Conservation (phyloP, 2,797 vertebrate genomes). For the Gymnocypris eckloni region DNA sequence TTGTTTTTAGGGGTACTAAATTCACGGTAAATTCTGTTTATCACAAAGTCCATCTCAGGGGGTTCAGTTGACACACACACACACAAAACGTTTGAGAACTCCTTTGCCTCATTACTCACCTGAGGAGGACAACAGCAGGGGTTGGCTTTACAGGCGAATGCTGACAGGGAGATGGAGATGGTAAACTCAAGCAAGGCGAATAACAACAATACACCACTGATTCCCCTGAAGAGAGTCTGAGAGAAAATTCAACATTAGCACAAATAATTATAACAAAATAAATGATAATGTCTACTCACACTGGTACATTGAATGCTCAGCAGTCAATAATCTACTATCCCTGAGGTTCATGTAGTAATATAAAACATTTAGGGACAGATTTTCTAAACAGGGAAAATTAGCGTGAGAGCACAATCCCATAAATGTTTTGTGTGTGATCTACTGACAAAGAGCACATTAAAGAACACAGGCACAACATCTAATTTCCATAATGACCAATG, state of each 20-base stretch:
- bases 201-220: not conserved
- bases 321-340: not conserved
- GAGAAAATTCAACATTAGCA: not conserved
- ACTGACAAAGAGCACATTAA: no score
- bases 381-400: no score
- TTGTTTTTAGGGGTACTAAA: not conserved
- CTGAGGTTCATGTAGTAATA: not conserved
- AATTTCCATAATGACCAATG: no score
- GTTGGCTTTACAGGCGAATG: not conserved
- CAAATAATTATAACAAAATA: not conserved
- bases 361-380: not conserved
- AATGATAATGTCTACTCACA: not conserved
- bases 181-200: constrained; percentile 5
- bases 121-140: not conserved
- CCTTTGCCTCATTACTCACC: not conserved
- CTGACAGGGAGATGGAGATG: constrained; percentile 23
- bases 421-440: no score
- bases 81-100: not conserved
- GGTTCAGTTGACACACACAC: no score
- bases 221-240: not conserved
- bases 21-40: not conserved
- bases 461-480: no score
- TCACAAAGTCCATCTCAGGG: no score
- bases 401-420: no score
- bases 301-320: not conserved